These are phyloP conservation scores for Leptoteleia sp. DNA, from an alignment of 1,140 invertebrate genomes.

Conservation along the genomic window DNA sequence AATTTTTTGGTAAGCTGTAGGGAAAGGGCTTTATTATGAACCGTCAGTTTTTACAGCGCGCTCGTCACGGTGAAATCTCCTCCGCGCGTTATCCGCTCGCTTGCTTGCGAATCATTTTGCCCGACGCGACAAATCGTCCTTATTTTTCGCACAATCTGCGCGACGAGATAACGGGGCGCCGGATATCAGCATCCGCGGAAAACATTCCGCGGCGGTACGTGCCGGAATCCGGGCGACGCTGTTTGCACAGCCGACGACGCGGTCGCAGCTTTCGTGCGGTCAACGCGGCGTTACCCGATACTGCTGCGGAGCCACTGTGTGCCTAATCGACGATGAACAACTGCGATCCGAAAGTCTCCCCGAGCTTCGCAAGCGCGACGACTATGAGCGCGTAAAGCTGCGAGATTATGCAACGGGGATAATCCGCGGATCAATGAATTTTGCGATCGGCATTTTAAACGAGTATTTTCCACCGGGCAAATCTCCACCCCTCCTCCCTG, in stretches of 20 bases:
- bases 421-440: constrained; percentile 52
- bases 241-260: constrained; percentile 41
- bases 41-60: too few relatives aligned
- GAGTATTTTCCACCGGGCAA: not conserved
- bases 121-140: constrained; percentile 7
- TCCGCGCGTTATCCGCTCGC: constrained; percentile 1
- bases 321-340: constrained; percentile 57
- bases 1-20: too few relatives aligned
- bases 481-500: too few relatives aligned
- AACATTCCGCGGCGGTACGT: constrained; percentile 26
- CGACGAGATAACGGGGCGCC: constrained; percentile 36
- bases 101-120: constrained; percentile 16
- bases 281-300: constrained; percentile 33
- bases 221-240: constrained; percentile 37
- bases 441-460: constrained; percentile 5
- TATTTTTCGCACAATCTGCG: constrained; percentile 17
- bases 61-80: too few relatives aligned
- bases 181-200: constrained; percentile 29
- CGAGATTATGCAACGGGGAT: constrained; percentile 44
- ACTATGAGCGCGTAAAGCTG: constrained; percentile 12
- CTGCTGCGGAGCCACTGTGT: constrained; percentile 38
- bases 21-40: too few relatives aligned
- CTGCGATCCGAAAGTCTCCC: constrained; percentile 34
- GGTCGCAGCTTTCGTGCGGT: constrained; percentile 18
- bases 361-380: constrained; percentile 1